Conservation (phyloP, 2,888 invertebrate species). For the Sicus ferrugineus region DNA sequence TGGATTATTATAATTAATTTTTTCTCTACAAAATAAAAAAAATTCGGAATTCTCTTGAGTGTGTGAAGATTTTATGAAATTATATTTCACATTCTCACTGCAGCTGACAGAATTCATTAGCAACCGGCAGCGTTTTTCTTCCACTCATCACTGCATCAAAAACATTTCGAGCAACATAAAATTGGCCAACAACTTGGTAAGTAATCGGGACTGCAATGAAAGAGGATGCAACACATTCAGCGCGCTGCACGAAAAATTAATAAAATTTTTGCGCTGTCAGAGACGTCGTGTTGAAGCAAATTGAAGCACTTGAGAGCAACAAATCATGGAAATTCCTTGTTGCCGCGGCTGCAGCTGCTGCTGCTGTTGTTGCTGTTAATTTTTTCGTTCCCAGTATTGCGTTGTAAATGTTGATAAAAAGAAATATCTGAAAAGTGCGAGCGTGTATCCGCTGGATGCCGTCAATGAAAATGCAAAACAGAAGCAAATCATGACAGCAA, state of each 20-base stretch:
- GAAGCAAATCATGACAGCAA: neutral
- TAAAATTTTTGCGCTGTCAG: slow-evolving; percentile 27
- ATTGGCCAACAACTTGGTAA: slow-evolving; percentile 12
- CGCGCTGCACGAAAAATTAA: slow-evolving; percentile 17
- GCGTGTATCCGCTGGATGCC: neutral
- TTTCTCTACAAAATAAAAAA: too few relatives aligned
- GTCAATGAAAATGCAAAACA: neutral
- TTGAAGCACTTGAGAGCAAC: slow-evolving; percentile 29
- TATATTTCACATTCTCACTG: neutral
- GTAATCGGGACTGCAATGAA: neutral
- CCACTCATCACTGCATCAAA: slow-evolving; percentile 3
- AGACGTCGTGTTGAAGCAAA: slow-evolving; percentile 30
- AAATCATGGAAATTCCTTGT: slow-evolving; percentile 20
- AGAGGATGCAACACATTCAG: neutral
- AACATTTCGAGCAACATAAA: slow-evolving; percentile 9
- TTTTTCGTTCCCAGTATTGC: neutral
- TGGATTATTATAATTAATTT: too few relatives aligned
- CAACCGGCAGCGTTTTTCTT: neutral
- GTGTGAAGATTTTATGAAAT: slow-evolving; percentile 1
- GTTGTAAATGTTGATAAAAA: neutral
- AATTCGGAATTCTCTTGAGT: too few relatives aligned
- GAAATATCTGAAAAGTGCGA: neutral
- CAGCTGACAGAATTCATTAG: slow-evolving; percentile 22
- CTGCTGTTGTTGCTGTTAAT: slow-evolving; percentile 6
- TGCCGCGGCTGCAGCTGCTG: neutral